These are phyloP conservation scores for Coturnix japonica DNA, from an alignment of 2,113 vertebrate genomes.

Conservation along the genomic window DNA sequence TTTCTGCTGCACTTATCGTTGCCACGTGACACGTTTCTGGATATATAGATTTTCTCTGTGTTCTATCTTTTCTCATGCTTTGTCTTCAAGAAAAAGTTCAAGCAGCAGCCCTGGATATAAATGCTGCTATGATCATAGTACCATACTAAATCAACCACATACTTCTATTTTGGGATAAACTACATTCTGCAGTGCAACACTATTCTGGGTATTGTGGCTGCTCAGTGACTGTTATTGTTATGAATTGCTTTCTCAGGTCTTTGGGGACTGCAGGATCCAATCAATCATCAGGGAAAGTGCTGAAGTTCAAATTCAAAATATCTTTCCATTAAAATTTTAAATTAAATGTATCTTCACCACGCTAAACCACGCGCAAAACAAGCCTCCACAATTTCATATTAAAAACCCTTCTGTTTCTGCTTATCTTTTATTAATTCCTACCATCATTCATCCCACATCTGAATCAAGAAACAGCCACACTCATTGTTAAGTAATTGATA, in stretches of 20 bases:
- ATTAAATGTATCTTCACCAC: neutral
- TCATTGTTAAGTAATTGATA: neutral
- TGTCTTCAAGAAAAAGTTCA: neutral
- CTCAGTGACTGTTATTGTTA: neutral
- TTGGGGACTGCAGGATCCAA: neutral
- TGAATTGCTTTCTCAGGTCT: neutral
- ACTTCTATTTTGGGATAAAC: neutral
- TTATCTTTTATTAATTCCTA: neutral
- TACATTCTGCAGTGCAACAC: neutral
- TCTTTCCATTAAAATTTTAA: neutral
- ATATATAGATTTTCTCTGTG: neutral
- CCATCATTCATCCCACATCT: neutral
- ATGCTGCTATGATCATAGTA: neutral
- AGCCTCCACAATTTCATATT: neutral
- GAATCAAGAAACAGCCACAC: rapidly evolving
- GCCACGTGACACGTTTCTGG: neutral
- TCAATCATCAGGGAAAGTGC: neutral
- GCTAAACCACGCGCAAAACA: neutral
- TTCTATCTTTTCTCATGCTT: neutral
- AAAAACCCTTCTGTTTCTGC: neutral
- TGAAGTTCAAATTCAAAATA: neutral
- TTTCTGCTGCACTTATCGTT: neutral
- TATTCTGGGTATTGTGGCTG: neutral
- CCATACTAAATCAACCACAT: neutral
- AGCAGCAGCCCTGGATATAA: neutral